Conservation (phyloP, 2,888 invertebrate species). For the Mythimna ferrago region DNA sequence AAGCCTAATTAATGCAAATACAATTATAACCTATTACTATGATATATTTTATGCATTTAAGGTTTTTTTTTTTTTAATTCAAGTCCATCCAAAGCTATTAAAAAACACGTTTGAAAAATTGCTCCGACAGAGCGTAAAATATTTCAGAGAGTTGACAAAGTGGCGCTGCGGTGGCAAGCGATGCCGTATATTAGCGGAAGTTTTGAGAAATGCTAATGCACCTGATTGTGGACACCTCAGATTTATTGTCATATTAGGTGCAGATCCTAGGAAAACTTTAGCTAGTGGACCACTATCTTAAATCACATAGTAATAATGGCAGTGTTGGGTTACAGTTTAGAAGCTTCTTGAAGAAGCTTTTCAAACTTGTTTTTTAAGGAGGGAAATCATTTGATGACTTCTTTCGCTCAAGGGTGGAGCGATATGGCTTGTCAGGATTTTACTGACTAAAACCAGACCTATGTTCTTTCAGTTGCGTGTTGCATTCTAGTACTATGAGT, state of each 20-base stretch:
- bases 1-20: neutral
- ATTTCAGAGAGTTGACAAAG: constrained; percentile 12
- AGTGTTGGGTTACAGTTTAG: neutral
- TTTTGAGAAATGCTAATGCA: constrained; percentile 72
- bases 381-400: too few species aligned
- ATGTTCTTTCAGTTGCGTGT: too few species aligned
- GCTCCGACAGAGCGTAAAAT: constrained; percentile 19
- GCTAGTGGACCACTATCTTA: constrained; percentile 22
- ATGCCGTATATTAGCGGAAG: constrained; percentile 60
- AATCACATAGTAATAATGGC: constrained; percentile 30
- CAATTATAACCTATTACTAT: neutral
- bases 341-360: constrained; percentile 7
- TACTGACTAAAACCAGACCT: too few species aligned
- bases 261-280: constrained; percentile 31
- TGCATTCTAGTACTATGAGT: too few species aligned
- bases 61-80: neutral
- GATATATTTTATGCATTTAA: neutral
- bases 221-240: constrained; percentile 49
- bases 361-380: neutral
- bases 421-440: too few species aligned
- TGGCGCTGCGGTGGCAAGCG: constrained; percentile 49
- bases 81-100: neutral
- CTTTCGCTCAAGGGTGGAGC: too few species aligned
- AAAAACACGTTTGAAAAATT: neutral
- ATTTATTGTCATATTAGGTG: constrained; percentile 64